Conservation (phyloP, 2,888 invertebrate genomes). For the Lypha dubia region DNA sequence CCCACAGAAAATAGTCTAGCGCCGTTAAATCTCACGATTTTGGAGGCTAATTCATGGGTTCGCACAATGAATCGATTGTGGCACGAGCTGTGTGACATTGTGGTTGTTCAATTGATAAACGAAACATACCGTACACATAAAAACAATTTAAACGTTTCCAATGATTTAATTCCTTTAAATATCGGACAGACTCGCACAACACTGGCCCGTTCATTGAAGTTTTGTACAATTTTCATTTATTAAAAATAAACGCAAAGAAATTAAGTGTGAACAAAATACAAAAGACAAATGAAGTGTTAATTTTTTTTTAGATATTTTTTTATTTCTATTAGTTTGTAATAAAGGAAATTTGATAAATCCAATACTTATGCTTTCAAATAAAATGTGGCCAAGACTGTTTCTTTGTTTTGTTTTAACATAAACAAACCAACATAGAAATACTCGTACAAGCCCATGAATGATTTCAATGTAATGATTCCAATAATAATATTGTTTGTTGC, state of each 20-base stretch:
- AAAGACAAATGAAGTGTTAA: conserved; percentile 36
- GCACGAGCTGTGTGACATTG: too few species aligned
- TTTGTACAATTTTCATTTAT: conserved; percentile 40
- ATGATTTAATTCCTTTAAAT: conserved; percentile 8
- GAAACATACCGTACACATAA: too few species aligned
- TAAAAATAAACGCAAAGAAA: conserved; percentile 33
- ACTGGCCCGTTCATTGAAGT: not conserved
- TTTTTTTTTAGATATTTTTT: conserved; percentile 18
- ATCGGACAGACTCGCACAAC: not conserved
- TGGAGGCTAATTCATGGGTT: too few species aligned
- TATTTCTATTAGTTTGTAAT: conserved; percentile 44
- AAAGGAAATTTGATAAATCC: conserved; percentile 48
- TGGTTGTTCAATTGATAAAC: too few species aligned
- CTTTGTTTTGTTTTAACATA: not conserved
- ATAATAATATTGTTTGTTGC: conserved; percentile 18
- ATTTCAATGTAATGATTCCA: conserved; percentile 38
- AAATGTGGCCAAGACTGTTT: conserved; percentile 2
- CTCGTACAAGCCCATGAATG: conserved; percentile 1
- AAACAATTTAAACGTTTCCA: not conserved
- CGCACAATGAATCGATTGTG: too few species aligned
- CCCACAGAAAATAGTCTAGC: too few species aligned
- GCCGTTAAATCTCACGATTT: too few species aligned
- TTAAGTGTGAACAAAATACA: conserved; percentile 61
- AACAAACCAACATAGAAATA: conserved; percentile 18
- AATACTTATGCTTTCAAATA: conserved; percentile 16